Evolutionary conservation across 30 jellyfish, hydroid and myxozoan species (phyloP), one percentile per base, ranked within the genome.

Genomic region (Aurelia sp.): DNA sequence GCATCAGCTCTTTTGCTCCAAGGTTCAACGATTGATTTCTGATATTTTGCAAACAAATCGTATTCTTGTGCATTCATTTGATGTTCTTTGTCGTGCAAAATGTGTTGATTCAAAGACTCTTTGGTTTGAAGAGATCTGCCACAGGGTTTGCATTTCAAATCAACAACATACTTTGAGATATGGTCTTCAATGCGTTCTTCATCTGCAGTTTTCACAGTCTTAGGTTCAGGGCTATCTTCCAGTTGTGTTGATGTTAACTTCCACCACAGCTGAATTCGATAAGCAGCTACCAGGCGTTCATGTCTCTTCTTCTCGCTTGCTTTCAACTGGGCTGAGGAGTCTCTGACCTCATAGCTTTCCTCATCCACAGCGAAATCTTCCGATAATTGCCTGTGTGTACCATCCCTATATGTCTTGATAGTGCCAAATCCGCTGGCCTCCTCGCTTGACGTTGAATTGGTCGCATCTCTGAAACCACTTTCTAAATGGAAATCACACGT

Each of bases 211-310:
- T 44, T 44, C 15, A 44, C 55, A 1, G 55, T 2, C 55, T 8
- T 44, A 0, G 55, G 55, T 44, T 44, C 55, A 44, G 55, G 55
- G 55, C 16, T 44, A 44, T 44, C 55, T 44, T 44, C 55, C 13
- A 8, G 15, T 44, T 44, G 55, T 44, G 15, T 44, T 44, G 55
- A 44, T 44, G 7, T 7, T 44, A 44, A 13, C 55, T 44, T 72
- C 92, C 92, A 82, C 92, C 92, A 82, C 51, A 15, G 51, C 80
- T 82, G 85, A 27, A 82, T 82, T 55, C 19, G 59, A 31, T 57
- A 21, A 1, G 80, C 80, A 19, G 92, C 83, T 5, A 16, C 9
- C 13, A 41, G 74, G 3, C 27, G 40, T 22, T 24, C 57, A 13
- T 10, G 18, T 31, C 22, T 78, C 68, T 78, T 61, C 35, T 82